Percentiles rank a stretch among this genome's conserved stretches.
Conservation (phyloP, 2,113 vertebrate species). For the Protomyctophum bolini region DNA sequence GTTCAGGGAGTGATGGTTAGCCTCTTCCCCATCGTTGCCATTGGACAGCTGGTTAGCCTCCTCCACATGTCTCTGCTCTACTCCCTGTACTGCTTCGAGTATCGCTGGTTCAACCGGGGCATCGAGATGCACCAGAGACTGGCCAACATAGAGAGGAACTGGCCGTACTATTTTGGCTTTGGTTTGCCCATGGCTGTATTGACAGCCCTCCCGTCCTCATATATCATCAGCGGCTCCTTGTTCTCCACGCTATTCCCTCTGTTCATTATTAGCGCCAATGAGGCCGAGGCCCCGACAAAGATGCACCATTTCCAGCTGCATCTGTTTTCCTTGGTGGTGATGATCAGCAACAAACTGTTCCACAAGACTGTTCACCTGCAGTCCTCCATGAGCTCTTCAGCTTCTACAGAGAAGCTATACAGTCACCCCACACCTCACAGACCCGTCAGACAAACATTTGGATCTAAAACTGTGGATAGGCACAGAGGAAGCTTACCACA, state of each 20-base stretch:
- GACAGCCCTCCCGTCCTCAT: constrained; percentile 95
- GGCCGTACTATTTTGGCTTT: constrained; percentile 99
- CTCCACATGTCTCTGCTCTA: constrained; percentile 99
- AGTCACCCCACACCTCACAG: constrained; percentile 85
- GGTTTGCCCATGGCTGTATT: constrained; percentile 95
- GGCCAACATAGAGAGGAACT: constrained; percentile 97
- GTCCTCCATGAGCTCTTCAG: constrained; percentile 82
- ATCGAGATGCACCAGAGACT: constrained; percentile 97
- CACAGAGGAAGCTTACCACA: no score
- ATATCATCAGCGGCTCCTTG: constrained; percentile 97
- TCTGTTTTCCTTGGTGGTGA: constrained; percentile 96
- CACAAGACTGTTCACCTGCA: constrained; percentile 97
- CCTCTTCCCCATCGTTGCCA: constrained; percentile 93
- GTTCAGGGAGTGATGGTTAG: constrained; percentile 99
- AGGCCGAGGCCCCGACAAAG: constrained; percentile 93
- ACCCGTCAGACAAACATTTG: constrained; percentile 71
- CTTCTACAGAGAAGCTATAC: constrained; percentile 80
- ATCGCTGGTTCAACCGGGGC: constrained; percentile 99
- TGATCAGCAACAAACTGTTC: constrained; percentile 97
- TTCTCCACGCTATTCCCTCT: constrained; percentile 98
- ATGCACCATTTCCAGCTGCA: constrained; percentile 96
- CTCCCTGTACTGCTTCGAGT: constrained; percentile 98
- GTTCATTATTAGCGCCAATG: constrained; percentile 99
- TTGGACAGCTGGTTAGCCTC: constrained; percentile 93
- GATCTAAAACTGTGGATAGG: no score